Evolutionary conservation across 2,888 invertebrate genomes (phyloP), one percentile per base, ranked within the genome.

Genomic region (Macropis europaea): DNA sequence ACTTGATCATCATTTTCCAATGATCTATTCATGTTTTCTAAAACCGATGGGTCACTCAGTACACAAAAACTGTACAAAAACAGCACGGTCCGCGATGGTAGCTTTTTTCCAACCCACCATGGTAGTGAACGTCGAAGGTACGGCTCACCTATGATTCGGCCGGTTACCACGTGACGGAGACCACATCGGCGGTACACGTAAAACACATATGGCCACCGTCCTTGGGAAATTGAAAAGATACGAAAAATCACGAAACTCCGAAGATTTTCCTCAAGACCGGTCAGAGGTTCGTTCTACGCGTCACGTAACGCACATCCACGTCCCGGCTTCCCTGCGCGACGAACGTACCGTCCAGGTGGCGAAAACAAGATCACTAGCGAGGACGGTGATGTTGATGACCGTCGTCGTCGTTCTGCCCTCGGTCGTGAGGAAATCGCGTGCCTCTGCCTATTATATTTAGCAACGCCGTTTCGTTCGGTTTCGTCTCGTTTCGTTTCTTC

Each of bases 401-500:
- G 64, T 34, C 62, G 43, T 56, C 67, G 64, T 34, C 62, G 43
- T 56, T 47, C 38, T 56, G 38, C 57, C 67, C 53, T 52, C 72
- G 45, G 62, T 50, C 61, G 43, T 54, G 72, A 68, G 54, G 57
- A 76, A 81, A 83, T 78, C 84, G 80, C 84, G 84, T 86, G 82
- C 83, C 82, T 84, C 72, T 74, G 57, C 66, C 82, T 84, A 85
- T 85, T 80, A 86, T 86, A 86, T 86, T 86, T 86, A 86, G 86
- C 82, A 70, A 72, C 64, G 69, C 68, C 47, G 67, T 76, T 66
- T 66, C 76, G 74, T 71, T 63, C 36, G 69, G 62, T 67, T 56
- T 36, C 47, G 47, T 56, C 38, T 17, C 26, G 63, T 15, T 17
- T 15, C 43, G 45, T 57, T 17, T 15, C 43, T 38, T 57, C 32